Conservation (phyloP, 2,797 vertebrate genomes). For the Peromyscus eremicus region DNA sequence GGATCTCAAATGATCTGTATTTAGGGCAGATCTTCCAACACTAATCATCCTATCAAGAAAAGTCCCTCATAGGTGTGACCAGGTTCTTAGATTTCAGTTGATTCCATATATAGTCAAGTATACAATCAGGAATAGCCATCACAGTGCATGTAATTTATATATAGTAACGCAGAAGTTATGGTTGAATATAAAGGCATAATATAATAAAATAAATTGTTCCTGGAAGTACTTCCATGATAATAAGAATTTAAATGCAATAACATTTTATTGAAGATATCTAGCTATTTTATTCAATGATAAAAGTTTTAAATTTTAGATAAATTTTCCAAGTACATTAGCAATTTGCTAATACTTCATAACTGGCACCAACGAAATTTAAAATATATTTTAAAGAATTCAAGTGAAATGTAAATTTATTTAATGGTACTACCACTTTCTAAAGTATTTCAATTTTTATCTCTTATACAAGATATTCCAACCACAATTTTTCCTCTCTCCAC, state of each 20-base stretch:
- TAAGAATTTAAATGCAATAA: neutral
- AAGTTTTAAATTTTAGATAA: neutral
- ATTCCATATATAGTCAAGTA: neutral
- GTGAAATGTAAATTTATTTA: constrained; percentile 10
- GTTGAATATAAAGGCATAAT: neutral
- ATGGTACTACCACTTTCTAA: neutral
- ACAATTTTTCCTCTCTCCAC: no score
- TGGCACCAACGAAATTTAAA: neutral
- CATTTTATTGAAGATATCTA: neutral
- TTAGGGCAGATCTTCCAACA: neutral
- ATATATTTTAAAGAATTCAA: neutral
- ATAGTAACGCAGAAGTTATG: neutral
- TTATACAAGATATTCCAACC: neutral
- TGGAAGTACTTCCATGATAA: neutral
- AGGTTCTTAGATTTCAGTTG: neutral
- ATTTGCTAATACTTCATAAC: constrained; percentile 7
- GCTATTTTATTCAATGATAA: neutral
- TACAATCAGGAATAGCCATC: neutral
- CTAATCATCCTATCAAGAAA: neutral
- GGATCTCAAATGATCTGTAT: neutral
- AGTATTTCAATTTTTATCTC: neutral
- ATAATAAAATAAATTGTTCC: neutral
- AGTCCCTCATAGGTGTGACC: no score
- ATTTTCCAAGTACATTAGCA: neutral
- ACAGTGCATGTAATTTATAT: neutral